Evolutionary conservation across 1,140 invertebrate genomes (phyloP).

Genomic region (Lasioglossum baleicum): DNA sequence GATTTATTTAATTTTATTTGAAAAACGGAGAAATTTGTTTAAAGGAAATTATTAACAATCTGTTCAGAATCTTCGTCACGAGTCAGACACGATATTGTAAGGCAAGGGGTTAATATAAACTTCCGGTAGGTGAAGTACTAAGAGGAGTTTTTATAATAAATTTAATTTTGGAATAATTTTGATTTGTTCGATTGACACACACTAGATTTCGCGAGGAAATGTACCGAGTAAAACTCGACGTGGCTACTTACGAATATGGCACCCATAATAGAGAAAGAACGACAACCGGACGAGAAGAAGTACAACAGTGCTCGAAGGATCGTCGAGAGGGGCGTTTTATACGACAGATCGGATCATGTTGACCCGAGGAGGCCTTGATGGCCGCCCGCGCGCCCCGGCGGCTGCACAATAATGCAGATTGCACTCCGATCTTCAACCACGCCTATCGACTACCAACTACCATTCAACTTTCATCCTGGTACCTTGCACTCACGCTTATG

Average conservation of each 20-base stretch:
- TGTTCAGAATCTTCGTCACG: too few species aligned
- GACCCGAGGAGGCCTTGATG: constrained; percentile 58
- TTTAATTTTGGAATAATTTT: too few species aligned
- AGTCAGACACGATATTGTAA: too few species aligned
- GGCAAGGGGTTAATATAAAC: too few species aligned
- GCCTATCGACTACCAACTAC: constrained; percentile 42
- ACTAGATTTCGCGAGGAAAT: background rate
- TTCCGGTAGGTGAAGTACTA: too few species aligned
- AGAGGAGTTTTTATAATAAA: too few species aligned
- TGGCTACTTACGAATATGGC: constrained; percentile 66
- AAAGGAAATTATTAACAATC: too few species aligned
- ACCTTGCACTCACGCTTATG: constrained; percentile 39
- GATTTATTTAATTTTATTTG: too few species aligned
- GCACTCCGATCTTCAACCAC: constrained; percentile 52
- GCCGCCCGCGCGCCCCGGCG: constrained; percentile 43
- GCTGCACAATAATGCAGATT: constrained; percentile 45
- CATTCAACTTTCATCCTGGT: constrained; percentile 35
- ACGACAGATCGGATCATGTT: constrained; percentile 60
- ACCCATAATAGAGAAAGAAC: constrained; percentile 64
- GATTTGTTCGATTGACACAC: too few species aligned
- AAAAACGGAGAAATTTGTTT: too few species aligned
- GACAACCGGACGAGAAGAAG: constrained; percentile 51
- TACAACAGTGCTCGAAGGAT: constrained; percentile 63
- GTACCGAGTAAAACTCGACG: background rate
- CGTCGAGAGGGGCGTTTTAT: constrained; percentile 75